Evolutionary conservation across 2,113 vertebrate genomes (phyloP), one percentile per base, ranked within the genome.

Genomic region (Thamnophis sirtalis): DNA sequence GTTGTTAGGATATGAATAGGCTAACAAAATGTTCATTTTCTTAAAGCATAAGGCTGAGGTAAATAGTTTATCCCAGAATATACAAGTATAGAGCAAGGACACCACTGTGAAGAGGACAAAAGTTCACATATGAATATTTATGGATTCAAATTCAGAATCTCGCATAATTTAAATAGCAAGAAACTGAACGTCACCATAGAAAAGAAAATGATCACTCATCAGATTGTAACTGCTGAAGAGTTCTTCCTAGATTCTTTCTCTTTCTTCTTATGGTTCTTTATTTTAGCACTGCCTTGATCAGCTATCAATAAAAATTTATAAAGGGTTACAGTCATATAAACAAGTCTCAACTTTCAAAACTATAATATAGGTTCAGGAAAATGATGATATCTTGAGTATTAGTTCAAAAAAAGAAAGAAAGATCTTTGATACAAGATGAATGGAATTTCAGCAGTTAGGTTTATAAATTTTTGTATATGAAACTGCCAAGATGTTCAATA

Each of bases 401-500:
- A 11, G 10, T 51, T 51, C 50, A 51, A 11, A 51, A 51, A 51
- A 51, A 11, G 9, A 51, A 2, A 51, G 9, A 51, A 2, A 51
- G 9, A 11, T 63, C 5, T 38, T 33, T 58, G 91, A 38, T 50
- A 38, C 50, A 26, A 91, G 38, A 63, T 28, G 90, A 49, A 68
- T 48, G 93, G 92, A 86, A 84, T 43, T 21, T 94, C 73, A 85
- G 17, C 51, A 94, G 53, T 53, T 54, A 68, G 3, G 73, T 93
- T 53, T 54, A 63, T 84, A 93, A 94, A 91, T 93, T 91, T 73
- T 91, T 89, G 13, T 92, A 93, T 90, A 58, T 51, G 73, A 92
- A 95, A 94, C 94, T 94, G 92, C 91, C 93, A 95, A 93, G 89
- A 94, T 89, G 48, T 86, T 55, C 55, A 54, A 55, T 21, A 93